Percentiles rank a stretch among this genome's conserved stretches.
Evolutionary conservation across 37 sponge, comb jelly and placozoan genomes (phyloP).

Genomic region (Spongia lamella): DNA sequence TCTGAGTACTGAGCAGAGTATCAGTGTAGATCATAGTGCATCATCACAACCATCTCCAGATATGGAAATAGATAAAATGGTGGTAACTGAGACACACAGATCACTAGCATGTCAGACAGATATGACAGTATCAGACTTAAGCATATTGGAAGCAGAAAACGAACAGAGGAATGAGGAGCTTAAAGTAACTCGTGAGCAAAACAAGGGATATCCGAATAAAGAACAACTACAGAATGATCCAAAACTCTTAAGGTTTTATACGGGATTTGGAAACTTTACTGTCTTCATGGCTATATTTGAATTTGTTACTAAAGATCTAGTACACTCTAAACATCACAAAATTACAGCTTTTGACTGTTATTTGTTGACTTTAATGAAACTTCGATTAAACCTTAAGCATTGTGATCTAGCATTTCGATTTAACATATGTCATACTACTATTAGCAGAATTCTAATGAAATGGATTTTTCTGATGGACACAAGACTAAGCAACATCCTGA

Average conservation of each 20-base stretch:
- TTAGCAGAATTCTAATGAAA: constrained; percentile 5
- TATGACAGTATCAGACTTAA: constrained; percentile 6
- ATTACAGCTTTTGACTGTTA: constrained; percentile 10
- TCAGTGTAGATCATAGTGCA: no score
- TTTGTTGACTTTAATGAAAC: constrained; percentile 47
- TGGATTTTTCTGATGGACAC: constrained; percentile 21
- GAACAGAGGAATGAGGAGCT: constrained; percentile 4
- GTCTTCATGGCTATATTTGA: constrained; percentile 30
- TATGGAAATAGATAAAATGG: no score
- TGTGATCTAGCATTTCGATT: constrained; percentile 27
- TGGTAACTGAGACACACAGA: no score
- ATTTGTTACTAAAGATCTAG: constrained; percentile 22
- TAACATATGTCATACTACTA: constrained; percentile 16
- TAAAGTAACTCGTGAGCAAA: neutral
- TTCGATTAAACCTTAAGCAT: constrained; percentile 26
- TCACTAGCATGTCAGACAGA: no score
- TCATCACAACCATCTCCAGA: no score
- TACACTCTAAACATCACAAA: neutral
- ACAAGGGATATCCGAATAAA: constrained; percentile 24
- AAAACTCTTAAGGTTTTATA: constrained; percentile 34
- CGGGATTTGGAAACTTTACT: constrained; percentile 35
- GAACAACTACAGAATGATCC: constrained; percentile 19
- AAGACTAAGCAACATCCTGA: neutral
- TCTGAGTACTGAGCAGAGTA: no score
- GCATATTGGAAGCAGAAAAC: constrained; percentile 26